These are phyloP conservation scores for Apostichopus californicus DNA, from an alignment of 35 echinoderm and acorn worm species.

Conservation along the genomic window DNA sequence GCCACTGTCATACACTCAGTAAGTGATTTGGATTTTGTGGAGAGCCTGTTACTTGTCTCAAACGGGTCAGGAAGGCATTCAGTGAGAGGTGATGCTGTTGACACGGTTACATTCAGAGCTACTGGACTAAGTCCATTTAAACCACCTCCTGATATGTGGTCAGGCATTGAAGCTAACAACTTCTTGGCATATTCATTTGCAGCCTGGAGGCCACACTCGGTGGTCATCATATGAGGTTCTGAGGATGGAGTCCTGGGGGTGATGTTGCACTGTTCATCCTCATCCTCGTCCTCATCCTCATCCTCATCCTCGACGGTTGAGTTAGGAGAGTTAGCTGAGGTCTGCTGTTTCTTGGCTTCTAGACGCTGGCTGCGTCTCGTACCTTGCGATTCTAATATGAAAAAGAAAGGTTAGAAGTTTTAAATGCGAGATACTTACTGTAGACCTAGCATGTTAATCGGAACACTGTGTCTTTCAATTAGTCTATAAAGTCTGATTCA, in stretches of 20 bases:
- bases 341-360: constrained; percentile 5
- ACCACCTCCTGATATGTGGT: background rate
- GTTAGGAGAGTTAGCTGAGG: background rate
- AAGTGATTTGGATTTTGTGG: background rate
- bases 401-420: no score
- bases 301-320: constrained; percentile 5
- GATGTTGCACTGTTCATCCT: background rate
- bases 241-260: background rate
- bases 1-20: background rate
- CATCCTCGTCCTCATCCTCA: background rate
- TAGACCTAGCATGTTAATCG: no score
- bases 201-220: background rate
- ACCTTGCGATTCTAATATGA: constrained; percentile 1
- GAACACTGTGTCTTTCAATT: no score
- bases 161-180: constrained; percentile 20
- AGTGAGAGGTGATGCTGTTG: background rate
- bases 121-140: background rate
- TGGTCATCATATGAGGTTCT: background rate
- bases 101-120: background rate
- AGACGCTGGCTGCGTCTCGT: constrained; percentile 25
- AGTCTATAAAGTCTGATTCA: no score
- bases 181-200: constrained; percentile 41
- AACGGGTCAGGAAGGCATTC: background rate
- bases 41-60: background rate
- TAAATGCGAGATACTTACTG: no score